Percentiles rank a stretch among this genome's conserved stretches.
Conservation (phyloP, 2,113 vertebrate genomes). For the Pomatorhinus ruficollis region DNA sequence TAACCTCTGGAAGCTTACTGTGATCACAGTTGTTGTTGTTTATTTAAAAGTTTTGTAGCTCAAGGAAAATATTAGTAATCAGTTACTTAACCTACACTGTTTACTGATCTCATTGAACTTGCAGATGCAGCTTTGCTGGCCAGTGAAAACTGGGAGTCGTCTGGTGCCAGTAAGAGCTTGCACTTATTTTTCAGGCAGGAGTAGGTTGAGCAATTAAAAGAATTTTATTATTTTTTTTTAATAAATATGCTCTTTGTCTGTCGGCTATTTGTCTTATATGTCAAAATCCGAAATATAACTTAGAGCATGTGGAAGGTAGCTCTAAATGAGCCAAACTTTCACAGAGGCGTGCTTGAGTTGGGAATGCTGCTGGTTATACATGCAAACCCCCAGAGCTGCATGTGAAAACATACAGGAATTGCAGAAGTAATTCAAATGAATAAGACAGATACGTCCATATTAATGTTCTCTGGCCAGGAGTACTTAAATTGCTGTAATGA, state of each 20-base stretch:
- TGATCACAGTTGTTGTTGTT: conserved; percentile 77
- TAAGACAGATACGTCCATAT: not conserved
- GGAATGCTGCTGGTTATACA: not conserved
- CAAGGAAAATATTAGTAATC: conserved; percentile 79
- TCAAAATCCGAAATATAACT: not conserved
- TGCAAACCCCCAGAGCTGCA: not conserved
- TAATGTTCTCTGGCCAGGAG: not conserved
- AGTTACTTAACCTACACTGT: conserved; percentile 76
- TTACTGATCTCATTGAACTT: conserved; percentile 74
- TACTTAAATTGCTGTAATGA: not conserved
- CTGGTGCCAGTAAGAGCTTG: conserved; percentile 62
- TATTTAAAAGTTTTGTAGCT: conserved; percentile 76
- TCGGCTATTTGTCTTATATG: not conserved
- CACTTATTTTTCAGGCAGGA: conserved; percentile 71
- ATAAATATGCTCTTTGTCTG: conserved; percentile 14
- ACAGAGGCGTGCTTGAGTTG: not conserved
- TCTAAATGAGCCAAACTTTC: conserved; percentile 2
- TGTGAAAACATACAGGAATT: not conserved
- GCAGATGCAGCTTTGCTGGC: conserved; percentile 71
- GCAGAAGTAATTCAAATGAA: not conserved
- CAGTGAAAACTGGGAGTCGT: conserved; percentile 43
- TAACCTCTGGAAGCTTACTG: conserved; percentile 79
- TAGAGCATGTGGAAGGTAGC: not conserved
- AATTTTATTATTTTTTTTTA: not conserved
- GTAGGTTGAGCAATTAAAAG: conserved; percentile 59